Conservation (phyloP, 2,888 invertebrate species). For the Hermodice carunculata region DNA sequence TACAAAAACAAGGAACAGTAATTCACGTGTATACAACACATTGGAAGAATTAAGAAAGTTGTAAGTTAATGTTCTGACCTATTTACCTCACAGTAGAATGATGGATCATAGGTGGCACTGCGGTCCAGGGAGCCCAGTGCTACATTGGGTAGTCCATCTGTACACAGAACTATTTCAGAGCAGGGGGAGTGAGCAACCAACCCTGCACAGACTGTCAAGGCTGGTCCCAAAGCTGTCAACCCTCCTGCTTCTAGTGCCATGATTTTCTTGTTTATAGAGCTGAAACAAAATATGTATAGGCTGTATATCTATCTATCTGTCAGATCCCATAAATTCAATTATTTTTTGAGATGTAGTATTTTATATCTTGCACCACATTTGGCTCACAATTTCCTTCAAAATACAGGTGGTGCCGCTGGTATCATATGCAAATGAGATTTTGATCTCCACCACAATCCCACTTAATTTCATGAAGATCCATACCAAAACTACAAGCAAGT, state of each 20-base stretch:
- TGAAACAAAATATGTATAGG: not conserved
- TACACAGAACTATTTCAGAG: conserved; percentile 62
- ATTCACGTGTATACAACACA: no score
- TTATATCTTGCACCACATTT: no score
- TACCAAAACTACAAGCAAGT: no score
- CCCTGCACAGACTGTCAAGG: conserved; percentile 53
- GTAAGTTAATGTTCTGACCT: not conserved
- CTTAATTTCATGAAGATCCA: no score
- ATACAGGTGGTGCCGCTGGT: no score
- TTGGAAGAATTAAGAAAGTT: not conserved
- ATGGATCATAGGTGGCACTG: conserved; percentile 3
- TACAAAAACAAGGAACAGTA: no score
- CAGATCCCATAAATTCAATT: no score
- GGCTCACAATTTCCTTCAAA: no score
- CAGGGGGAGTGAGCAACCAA: conserved; percentile 47
- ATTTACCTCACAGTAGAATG: conserved; percentile 17
- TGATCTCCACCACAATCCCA: no score
- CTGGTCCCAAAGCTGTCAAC: conserved; percentile 60
- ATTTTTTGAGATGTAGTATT: no score
- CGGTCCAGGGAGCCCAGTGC: conserved; percentile 47
- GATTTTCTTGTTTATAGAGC: conserved; percentile 34
- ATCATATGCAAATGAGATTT: no score
- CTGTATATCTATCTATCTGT: no score
- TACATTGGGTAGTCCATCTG: conserved; percentile 61
- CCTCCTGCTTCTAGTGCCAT: conserved; percentile 39